Conservation (phyloP, 2,888 invertebrate species). For the Harmothoe impar region DNA sequence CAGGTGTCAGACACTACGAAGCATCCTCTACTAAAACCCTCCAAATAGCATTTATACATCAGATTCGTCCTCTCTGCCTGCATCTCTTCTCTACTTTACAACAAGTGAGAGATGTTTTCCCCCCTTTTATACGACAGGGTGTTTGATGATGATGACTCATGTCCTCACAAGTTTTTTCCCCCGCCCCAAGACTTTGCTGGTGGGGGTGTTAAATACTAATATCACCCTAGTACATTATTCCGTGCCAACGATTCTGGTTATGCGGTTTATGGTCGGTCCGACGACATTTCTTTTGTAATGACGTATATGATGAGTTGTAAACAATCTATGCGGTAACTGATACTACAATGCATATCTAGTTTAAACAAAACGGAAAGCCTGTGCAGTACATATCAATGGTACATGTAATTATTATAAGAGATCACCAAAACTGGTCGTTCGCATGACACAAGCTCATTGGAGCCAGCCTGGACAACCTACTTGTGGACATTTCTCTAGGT, state of each 20-base stretch:
- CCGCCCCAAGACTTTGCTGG: not conserved
- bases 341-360: conserved; percentile 9
- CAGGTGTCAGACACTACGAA: not conserved
- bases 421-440: not conserved
- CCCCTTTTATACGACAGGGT: not conserved
- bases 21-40: not conserved
- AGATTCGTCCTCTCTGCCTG: not conserved
- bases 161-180: not conserved
- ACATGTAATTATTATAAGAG: not conserved
- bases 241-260: not conserved
- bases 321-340: conserved; percentile 33
- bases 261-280: not conserved
- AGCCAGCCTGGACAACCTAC: not conserved
- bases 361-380: conserved; percentile 12
- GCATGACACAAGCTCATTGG: not conserved
- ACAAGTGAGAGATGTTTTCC: not conserved
- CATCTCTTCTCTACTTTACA: no score
- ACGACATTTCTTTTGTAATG: not conserved
- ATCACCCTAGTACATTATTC: not conserved
- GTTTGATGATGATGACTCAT: not conserved
- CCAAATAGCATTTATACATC: not conserved
- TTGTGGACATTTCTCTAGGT: not conserved
- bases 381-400: conserved; percentile 3
- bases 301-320: conserved; percentile 1
- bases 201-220: not conserved